A percentile compares a stretch with the other conserved stretches of the same genome.
Conservation (phyloP, 2,797 vertebrate species). For the Tachyglossus aculeatus region DNA sequence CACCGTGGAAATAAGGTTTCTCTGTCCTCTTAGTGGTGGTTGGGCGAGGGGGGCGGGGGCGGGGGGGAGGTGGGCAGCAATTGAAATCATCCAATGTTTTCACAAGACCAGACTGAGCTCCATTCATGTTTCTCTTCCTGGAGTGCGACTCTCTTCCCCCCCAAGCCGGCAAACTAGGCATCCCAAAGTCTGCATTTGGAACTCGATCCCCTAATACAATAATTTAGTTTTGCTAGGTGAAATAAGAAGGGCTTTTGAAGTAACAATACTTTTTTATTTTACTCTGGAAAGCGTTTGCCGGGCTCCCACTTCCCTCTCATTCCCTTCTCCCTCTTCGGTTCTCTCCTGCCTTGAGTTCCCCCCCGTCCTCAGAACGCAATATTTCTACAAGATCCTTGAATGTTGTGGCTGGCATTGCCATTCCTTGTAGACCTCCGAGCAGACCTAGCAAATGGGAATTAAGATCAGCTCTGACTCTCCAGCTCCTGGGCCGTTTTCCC, state of each 20-base stretch:
- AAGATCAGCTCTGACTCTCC: slow-evolving; percentile 58
- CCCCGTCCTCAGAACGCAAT: too few relatives aligned
- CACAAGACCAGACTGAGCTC: slow-evolving; percentile 20
- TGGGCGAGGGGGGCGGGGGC: background rate
- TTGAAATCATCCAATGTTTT: slow-evolving; percentile 6
- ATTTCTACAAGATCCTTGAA: background rate
- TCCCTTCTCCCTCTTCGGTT: too few relatives aligned
- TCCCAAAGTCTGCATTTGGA: slow-evolving; percentile 20
- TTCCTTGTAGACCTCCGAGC: slow-evolving; percentile 1
- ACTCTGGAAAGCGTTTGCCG: background rate
- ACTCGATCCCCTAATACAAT: slow-evolving; percentile 18
- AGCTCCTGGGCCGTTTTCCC: slow-evolving; percentile 53
- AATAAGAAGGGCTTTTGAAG: slow-evolving; percentile 26
- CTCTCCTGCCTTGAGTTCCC: too few relatives aligned
- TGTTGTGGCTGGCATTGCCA: background rate
- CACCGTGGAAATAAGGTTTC: slow-evolving; percentile 58
- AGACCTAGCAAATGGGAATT: slow-evolving; percentile 39
- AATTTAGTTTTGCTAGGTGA: slow-evolving; percentile 45
- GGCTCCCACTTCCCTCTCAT: background rate
- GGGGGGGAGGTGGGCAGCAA: slow-evolving; percentile 10
- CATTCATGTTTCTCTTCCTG: slow-evolving; percentile 15
- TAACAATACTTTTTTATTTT: slow-evolving; percentile 40
- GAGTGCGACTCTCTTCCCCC: background rate
- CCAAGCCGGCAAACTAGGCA: slow-evolving; percentile 22
- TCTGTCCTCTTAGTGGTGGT: background rate